phyloP scores from a whole-genome alignment of 37 sponge, comb jelly and placozoan genomes.

The Ianthella basta region DNA sequence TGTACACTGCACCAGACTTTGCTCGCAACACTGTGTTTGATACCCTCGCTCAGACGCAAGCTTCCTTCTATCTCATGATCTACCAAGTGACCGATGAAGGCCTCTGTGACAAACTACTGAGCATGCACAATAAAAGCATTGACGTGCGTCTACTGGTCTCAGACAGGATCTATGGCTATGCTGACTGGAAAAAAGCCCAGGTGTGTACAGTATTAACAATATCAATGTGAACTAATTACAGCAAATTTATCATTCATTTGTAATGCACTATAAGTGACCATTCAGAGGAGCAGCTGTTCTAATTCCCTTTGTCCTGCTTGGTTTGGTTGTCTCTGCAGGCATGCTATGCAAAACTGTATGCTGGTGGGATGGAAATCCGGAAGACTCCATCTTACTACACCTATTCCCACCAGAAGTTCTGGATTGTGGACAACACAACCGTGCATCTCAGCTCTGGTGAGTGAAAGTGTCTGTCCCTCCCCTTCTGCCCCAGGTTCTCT shows the following conservation, averaged over 20 bases:
- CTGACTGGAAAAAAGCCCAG: conserved; percentile 67
- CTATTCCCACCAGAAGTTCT: conserved; percentile 85
- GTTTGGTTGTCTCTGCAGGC: conserved; percentile 47
- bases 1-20: conserved; percentile 77
- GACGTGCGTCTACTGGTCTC: conserved; percentile 76
- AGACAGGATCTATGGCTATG: conserved; percentile 51
- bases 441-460: conserved; percentile 89
- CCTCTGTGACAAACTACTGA: conserved; percentile 57
- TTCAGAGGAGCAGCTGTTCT: no score
- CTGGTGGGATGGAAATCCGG: conserved; percentile 60
- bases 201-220: conserved; percentile 28
- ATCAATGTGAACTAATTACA: no score
- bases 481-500: neutral
- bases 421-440: conserved; percentile 78
- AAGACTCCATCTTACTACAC: conserved; percentile 56
- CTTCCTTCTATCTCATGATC: conserved; percentile 54
- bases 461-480: neutral
- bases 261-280: no score
- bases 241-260: no score
- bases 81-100: conserved; percentile 59
- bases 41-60: conserved; percentile 22
- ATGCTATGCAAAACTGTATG: conserved; percentile 76
- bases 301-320: no score
- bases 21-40: conserved; percentile 48
- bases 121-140: conserved; percentile 55